Percentiles rank a stretch among this genome's conserved stretches.
These are phyloP conservation scores for Anoplolepis gracilipes DNA, from an alignment of 1,140 invertebrate genomes.

Conservation along the genomic window DNA sequence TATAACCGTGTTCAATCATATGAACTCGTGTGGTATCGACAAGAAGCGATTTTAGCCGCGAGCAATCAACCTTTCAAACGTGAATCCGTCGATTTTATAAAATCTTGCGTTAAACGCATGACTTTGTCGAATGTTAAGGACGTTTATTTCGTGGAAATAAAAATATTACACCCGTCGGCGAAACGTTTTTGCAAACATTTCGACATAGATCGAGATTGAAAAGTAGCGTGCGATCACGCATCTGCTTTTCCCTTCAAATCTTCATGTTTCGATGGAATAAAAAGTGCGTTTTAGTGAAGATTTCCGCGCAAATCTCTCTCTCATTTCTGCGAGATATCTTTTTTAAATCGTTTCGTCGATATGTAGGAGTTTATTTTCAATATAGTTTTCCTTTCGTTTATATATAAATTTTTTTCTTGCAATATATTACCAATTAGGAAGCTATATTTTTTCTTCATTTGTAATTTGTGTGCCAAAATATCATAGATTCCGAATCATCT, in stretches of 20 bases:
- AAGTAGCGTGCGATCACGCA: slow-evolving; percentile 19
- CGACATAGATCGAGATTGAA: slow-evolving; percentile 5
- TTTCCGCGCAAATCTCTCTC: neutral
- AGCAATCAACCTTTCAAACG: slow-evolving; percentile 37
- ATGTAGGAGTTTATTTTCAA: neutral
- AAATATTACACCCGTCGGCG: slow-evolving; percentile 12
- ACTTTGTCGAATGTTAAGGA: neutral
- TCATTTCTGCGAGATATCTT: neutral
- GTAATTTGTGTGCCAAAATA: neutral
- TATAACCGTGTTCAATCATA: slow-evolving; percentile 9
- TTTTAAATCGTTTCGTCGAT: neutral
- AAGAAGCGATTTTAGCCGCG: slow-evolving; percentile 24
- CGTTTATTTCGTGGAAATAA: slow-evolving; percentile 44
- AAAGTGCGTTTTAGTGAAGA: slow-evolving; percentile 8
- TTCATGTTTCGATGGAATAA: neutral
- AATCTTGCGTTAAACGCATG: slow-evolving; percentile 12
- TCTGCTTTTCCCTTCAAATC: neutral
- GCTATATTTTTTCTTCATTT: neutral
- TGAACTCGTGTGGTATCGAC: slow-evolving; percentile 8
- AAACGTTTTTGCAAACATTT: slow-evolving; percentile 3
- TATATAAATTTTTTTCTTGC: too few species aligned
- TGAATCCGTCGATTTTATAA: slow-evolving; percentile 6
- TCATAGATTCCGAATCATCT: neutral
- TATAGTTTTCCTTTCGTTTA: neutral
- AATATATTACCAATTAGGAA: neutral